Base-by-base conservation (phyloP, 1,140 invertebrate genomes). In the Oryctes rhinoceros region DNA sequence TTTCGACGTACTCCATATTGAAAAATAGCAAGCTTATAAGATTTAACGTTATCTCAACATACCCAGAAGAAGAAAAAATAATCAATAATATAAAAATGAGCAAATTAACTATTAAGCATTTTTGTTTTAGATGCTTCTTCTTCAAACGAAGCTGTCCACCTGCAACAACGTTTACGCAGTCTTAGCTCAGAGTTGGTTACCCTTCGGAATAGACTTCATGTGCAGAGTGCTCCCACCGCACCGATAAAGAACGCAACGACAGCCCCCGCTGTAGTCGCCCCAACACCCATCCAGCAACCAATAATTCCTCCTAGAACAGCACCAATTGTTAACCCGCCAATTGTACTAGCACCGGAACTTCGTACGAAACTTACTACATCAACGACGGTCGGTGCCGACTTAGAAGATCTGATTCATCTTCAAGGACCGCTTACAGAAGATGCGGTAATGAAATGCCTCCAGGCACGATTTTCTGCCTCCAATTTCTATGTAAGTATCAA, bases 401-500 rank as follows among this genome's bases (percentile, higher is more conserved):
- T 96, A 84, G 94, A 96, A 84, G 97, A 98, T 89, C 91, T 98
- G 79, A 98, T 97, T 87, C 96, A 98, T 89, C 89, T 98, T 80
- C 91, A 94, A 0, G 96, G 96, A 62, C 96, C 96, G 59, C 91
- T 98, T 59, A 98, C 96, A 13, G 97, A 98, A 87, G 96, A 98
- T 87, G 96, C 96, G 47, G 94, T 98, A 0, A 94, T 98, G 85
- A 94, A 96, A 87, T 96, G 95, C 84, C 91, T 98, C 30, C 96
- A 98, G 84, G 93, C 96, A 11, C 91, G 96, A 82, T 98, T 97
- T 89, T 93, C 93, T 82, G 93, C 94, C 75, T 92, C 94, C 77
- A 94, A 96, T 83, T 96, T 95, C 85, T 97, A 96, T 89, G 97
- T 98, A 88, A 94, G 94, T 93, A 76, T 59, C 1, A 44, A 44